Conservation (phyloP, 1,140 invertebrate species). For the Globodera rostochiensis region DNA sequence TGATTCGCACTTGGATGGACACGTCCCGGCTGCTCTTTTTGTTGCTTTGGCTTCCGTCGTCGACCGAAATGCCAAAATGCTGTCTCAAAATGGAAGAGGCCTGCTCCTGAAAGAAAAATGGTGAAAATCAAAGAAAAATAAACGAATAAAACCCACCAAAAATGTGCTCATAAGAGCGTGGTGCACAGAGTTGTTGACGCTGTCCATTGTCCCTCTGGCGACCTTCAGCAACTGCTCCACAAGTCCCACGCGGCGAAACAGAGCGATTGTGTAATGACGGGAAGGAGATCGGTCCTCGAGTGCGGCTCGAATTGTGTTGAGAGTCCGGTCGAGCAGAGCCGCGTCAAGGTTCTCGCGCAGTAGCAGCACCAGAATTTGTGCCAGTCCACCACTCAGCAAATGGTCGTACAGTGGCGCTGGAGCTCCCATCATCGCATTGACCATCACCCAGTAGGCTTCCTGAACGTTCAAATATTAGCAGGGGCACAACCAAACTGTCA, state of each 20-base stretch:
- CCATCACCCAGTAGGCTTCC: slow-evolving; percentile 41
- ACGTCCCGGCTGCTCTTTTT: too few species aligned
- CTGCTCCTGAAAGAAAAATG: slow-evolving; percentile 2
- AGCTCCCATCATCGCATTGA: slow-evolving; percentile 38
- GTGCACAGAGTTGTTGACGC: neutral
- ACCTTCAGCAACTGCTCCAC: slow-evolving; percentile 20
- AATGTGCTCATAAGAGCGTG: neutral
- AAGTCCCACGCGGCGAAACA: slow-evolving; percentile 19
- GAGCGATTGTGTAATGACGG: slow-evolving; percentile 13
- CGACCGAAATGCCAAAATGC: too few species aligned
- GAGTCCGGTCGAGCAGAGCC: slow-evolving; percentile 19
- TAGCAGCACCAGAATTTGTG: slow-evolving; percentile 24
- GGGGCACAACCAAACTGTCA: neutral
- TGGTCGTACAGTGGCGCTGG: slow-evolving; percentile 24
- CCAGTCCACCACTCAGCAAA: slow-evolving; percentile 35
- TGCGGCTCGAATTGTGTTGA: slow-evolving; percentile 7
- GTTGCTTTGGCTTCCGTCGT: too few species aligned
- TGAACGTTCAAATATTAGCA: slow-evolving; percentile 1
- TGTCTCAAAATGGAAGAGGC: neutral
- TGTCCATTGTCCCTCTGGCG: slow-evolving; percentile 3
- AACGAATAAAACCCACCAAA: neutral
- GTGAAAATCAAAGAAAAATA: neutral
- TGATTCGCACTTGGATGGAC: too few species aligned
- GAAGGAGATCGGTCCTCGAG: slow-evolving; percentile 19
- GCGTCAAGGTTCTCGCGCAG: slow-evolving; percentile 16